A percentile compares a stretch with the other conserved stretches of the same genome.
Conservation (phyloP, 1,140 invertebrate genomes). For the Trypoxylus dichotomus region DNA sequence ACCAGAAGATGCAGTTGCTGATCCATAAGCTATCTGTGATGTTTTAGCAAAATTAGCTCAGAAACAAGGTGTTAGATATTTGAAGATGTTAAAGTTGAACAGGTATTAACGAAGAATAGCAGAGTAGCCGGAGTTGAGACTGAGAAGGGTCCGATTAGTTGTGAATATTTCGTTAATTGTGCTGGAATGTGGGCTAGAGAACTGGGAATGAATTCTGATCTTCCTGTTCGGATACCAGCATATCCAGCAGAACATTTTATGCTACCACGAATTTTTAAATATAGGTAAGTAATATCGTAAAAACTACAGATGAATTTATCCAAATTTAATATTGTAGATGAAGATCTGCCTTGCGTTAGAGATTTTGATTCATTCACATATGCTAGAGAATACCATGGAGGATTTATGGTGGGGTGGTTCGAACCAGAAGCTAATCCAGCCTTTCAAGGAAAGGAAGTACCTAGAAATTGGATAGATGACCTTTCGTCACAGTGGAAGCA, state of each 20-base stretch:
- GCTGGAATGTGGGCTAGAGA: conserved; percentile 74
- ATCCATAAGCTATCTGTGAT: conserved; percentile 64
- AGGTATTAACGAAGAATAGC: conserved; percentile 63
- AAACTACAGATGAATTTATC: conserved; percentile 32
- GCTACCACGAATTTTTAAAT: conserved; percentile 60
- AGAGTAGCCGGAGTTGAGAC: conserved; percentile 64
- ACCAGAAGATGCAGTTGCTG: conserved; percentile 71
- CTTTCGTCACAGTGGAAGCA: conserved; percentile 64
- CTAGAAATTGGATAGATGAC: conserved; percentile 62
- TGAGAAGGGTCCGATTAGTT: conserved; percentile 61
- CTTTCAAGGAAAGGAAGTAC: conserved; percentile 62
- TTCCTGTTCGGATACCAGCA: conserved; percentile 68
- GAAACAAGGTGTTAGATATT: conserved; percentile 62
- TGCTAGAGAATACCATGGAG: conserved; percentile 59
- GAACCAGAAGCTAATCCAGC: conserved; percentile 67
- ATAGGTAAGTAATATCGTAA: conserved; percentile 28
- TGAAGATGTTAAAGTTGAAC: conserved; percentile 63
- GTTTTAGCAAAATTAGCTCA: conserved; percentile 62
- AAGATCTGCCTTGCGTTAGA: conserved; percentile 60
- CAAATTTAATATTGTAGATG: conserved; percentile 26
- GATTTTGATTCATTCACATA: conserved; percentile 73
- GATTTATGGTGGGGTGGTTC: conserved; percentile 70
- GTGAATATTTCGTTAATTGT: conserved; percentile 76
- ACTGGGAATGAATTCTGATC: conserved; percentile 64
- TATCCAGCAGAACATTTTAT: conserved; percentile 74